Conservation (phyloP, 2,113 vertebrate species). For the Apus apus region DNA sequence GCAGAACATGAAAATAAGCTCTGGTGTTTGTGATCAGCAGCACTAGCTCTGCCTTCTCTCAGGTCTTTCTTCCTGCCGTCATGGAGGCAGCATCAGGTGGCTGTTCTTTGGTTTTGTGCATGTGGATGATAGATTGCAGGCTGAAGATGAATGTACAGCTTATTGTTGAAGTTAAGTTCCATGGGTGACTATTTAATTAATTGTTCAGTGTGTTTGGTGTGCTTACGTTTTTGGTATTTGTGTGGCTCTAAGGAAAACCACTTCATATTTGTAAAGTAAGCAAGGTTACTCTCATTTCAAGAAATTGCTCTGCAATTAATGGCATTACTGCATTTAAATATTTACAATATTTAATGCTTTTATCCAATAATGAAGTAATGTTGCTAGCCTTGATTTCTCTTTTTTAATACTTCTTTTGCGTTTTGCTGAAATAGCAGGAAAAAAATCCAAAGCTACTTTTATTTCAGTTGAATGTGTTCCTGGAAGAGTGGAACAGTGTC, state of each 20-base stretch:
- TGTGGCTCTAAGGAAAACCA: background rate
- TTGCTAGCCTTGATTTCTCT: background rate
- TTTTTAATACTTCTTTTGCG: background rate
- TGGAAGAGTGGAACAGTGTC: background rate
- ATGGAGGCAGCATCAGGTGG: background rate
- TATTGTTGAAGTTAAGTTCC: background rate
- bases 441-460: background rate
- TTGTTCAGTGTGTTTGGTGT: background rate
- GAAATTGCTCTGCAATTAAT: background rate
- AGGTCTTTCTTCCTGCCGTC: background rate
- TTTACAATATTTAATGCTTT: background rate
- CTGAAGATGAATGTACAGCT: background rate
- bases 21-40: background rate
- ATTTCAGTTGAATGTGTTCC: background rate
- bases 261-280: background rate
- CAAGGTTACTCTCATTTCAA: background rate
- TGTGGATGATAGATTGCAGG: background rate
- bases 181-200: background rate
- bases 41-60: background rate
- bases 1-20: background rate
- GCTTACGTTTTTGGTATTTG: background rate
- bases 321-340: background rate
- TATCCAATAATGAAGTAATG: background rate
- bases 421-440: background rate
- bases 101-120: background rate